phyloP scores from a whole-genome alignment of 2,113 vertebrate species.

The Dermatemys mawii region DNA sequence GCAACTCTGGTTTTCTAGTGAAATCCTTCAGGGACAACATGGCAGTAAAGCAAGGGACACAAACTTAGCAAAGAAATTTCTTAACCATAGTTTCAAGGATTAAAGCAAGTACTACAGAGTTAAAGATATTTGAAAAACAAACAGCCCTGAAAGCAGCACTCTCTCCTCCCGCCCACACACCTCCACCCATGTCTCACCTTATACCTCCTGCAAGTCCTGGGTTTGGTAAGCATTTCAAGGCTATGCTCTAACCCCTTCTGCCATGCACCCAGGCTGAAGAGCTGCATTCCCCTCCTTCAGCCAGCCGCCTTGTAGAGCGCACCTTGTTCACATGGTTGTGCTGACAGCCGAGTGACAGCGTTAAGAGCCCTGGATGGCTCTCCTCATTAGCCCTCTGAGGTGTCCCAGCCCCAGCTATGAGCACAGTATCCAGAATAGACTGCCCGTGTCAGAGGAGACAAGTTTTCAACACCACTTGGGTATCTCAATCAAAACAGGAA shows the following conservation, averaged over 20 bases:
- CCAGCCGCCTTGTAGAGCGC: neutral
- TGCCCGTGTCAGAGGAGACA: neutral
- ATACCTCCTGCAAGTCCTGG: neutral
- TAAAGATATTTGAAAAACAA: neutral
- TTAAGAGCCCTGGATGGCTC: too few species aligned
- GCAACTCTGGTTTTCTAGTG: neutral
- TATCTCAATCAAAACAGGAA: neutral
- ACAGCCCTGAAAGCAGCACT: neutral
- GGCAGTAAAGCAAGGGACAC: neutral
- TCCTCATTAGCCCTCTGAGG: neutral
- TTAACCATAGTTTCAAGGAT: neutral
- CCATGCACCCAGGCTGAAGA: neutral
- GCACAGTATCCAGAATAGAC: neutral
- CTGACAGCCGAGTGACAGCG: rapidly evolving
- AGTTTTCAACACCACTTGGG: neutral
- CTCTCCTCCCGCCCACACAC: neutral
- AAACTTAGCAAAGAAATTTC: neutral
- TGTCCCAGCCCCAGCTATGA: neutral
- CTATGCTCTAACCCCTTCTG: rapidly evolving
- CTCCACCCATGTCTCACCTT: neutral
- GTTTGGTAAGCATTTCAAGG: neutral
- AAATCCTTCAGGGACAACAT: neutral
- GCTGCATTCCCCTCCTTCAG: neutral
- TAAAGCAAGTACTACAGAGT: neutral
- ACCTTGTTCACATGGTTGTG: neutral